Base-by-base conservation (phyloP, 2,797 vertebrate genomes). In the Coendou prehensilis region DNA sequence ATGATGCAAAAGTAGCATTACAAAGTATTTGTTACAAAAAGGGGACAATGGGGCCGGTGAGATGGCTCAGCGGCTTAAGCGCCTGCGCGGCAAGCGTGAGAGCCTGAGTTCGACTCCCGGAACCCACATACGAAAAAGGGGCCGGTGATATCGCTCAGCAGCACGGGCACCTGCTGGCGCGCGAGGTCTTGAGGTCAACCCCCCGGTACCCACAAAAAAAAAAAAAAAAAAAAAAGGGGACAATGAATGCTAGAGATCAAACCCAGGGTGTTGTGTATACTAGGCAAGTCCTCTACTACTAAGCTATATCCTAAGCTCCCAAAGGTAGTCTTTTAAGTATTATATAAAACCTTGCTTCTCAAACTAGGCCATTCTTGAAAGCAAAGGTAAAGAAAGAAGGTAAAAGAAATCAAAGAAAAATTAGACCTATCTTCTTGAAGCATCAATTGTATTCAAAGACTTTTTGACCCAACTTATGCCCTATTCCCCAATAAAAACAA, bases 11-110 rank as follows among this genome's bases (percentile, higher is more conserved):
- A 78, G n/a, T n/a, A 13, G 41, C 22, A 71, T 78, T 57, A 78
- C 17, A 84, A 94, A 83, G n/a, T 75, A 90, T 92, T 52, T 78
- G n/a, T 63, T 56, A 10, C 11, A 76, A 85, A 76, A 87, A 93
- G 22, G 37, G 6, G 37, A 41, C 37, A 41, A 41, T 41, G 37
- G 37, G 37, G 37, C 37, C 37, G 37, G 37, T 41, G 37, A 41
- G 37, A 41, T 41, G 37, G 37, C 37, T 41, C 37, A 41, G 37
- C 37, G 37, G 37, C 37, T 41, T 41, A 41, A 41, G 37, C 37
- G 37, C 37, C 37, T 41, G 37, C 37, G 37, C 37, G 2, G 37
- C 37, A 41, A 41, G 37, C 37, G 37, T 41, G 37, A 41, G 37
- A 2, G 37, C 37, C 37, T 41, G 37, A 41, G 37, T 41, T 41